Evolutionary conservation across 1,140 invertebrate genomes (phyloP).

Genomic region (Cryptotermes secundus): DNA sequence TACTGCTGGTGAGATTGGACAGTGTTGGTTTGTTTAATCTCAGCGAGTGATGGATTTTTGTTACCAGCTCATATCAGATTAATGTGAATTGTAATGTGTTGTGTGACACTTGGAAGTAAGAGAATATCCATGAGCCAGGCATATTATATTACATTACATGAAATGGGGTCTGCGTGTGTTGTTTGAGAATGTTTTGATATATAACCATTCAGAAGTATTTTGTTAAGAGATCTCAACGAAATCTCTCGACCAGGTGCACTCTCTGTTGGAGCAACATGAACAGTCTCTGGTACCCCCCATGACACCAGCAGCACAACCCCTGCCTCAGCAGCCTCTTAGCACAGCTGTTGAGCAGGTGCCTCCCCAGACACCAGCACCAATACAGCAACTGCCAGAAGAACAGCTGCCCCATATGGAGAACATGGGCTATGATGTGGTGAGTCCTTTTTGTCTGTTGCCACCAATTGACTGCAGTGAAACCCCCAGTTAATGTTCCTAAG

Average conservation of each 20-base stretch:
- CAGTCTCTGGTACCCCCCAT: constrained; percentile 39
- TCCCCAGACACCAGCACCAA: neutral
- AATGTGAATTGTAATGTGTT: too few species aligned
- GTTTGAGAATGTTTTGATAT: neutral
- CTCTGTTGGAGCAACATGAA: constrained; percentile 37
- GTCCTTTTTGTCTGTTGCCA: neutral
- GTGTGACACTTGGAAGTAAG: too few species aligned
- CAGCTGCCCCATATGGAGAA: constrained; percentile 62
- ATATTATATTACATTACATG: too few species aligned
- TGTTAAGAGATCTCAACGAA: neutral
- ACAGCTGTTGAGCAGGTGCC: neutral
- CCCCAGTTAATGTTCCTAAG: too few species aligned
- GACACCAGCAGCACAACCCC: constrained; percentile 38
- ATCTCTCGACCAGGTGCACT: constrained; percentile 32
- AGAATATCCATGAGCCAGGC: too few species aligned
- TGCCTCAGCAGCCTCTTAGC: neutral
- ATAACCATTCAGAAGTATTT: neutral
- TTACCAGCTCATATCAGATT: too few species aligned
- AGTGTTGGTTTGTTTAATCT: too few species aligned
- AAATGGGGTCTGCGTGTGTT: too few species aligned
- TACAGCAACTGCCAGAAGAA: constrained; percentile 28
- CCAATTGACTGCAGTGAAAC: too few species aligned
- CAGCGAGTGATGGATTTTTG: too few species aligned
- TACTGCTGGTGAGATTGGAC: too few species aligned
- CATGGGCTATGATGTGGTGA: constrained; percentile 64